Conservation (phyloP, 2,888 invertebrate species). For the Dryocosmus kuriphilus region DNA sequence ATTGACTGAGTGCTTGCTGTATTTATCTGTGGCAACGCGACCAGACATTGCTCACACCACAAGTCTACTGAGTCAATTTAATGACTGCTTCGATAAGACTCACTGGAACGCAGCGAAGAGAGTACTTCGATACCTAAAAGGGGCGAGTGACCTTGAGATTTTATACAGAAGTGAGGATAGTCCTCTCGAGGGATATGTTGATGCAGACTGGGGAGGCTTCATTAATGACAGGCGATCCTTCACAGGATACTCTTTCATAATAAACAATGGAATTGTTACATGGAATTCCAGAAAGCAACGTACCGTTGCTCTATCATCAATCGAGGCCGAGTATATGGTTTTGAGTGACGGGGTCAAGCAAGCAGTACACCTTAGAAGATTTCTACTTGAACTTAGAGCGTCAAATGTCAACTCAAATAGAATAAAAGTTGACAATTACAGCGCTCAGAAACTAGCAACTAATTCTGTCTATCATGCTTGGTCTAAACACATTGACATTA, state of each 20-base stretch:
- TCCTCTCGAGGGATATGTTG: conserved; percentile 10
- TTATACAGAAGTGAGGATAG: neutral
- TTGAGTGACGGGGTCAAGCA: conserved; percentile 37
- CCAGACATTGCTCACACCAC: conserved; percentile 42
- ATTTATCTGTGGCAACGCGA: conserved; percentile 35
- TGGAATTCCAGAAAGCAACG: conserved; percentile 57
- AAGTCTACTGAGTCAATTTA: conserved; percentile 41
- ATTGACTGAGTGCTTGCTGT: conserved; percentile 35
- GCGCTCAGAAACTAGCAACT: conserved; percentile 43
- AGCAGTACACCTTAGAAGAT: conserved; percentile 14
- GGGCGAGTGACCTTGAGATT: conserved; percentile 12
- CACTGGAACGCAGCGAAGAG: conserved; percentile 46
- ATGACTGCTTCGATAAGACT: conserved; percentile 22
- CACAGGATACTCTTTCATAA: conserved; percentile 31
- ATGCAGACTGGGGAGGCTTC: conserved; percentile 20
- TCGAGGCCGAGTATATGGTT: conserved; percentile 65
- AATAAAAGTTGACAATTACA: conserved; percentile 37
- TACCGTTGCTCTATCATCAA: conserved; percentile 61
- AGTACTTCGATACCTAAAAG: conserved; percentile 39
- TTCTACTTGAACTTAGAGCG: conserved; percentile 26
- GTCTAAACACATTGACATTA: conserved; percentile 54
- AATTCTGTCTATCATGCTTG: conserved; percentile 46
- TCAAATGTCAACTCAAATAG: neutral
- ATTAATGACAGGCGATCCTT: neutral
- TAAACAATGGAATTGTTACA: conserved; percentile 5